These are phyloP conservation scores for Crematogaster levior DNA, from an alignment of 2,888 invertebrate species.

Conservation along the genomic window DNA sequence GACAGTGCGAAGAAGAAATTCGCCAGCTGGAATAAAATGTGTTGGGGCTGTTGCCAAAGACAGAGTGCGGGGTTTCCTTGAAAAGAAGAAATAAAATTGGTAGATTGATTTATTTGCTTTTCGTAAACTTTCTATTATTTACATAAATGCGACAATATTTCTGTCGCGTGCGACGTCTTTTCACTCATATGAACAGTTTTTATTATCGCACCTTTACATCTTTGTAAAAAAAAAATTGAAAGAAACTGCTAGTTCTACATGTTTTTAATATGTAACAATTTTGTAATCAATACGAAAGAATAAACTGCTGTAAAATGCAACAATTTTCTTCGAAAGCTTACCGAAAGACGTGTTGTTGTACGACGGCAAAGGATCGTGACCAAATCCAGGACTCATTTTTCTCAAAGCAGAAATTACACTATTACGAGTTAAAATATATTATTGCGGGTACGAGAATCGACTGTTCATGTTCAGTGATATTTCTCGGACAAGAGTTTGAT, in stretches of 20 bases:
- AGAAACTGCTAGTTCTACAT: neutral
- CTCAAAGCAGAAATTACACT: neutral
- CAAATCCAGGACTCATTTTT: conserved; percentile 82
- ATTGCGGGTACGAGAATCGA: conserved; percentile 48
- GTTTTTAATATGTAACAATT: neutral
- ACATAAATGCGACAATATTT: conserved; percentile 10
- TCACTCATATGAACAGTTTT: neutral
- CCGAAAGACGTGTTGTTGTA: conserved; percentile 81
- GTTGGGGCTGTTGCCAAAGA: conserved; percentile 91
- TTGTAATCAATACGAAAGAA: neutral
- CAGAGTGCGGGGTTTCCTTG: conserved; percentile 81
- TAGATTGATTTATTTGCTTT: conserved; percentile 33
- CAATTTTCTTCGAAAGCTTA: conserved; percentile 66
- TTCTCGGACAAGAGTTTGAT: conserved; percentile 49
- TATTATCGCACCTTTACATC: neutral
- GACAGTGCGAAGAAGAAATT: conserved; percentile 93
- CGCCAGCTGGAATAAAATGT: conserved; percentile 91
- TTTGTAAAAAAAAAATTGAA: neutral
- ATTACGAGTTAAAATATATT: conserved; percentile 28
- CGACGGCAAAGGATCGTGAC: conserved; percentile 81
- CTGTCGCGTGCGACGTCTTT: neutral
- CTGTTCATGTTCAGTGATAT: conserved; percentile 72
- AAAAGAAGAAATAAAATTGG: conserved; percentile 12
- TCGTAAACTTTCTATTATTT: conserved; percentile 22
- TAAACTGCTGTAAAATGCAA: neutral